phyloP scores from a whole-genome alignment of 2,113 vertebrate genomes.

The Cyrtonyx montezumae region DNA sequence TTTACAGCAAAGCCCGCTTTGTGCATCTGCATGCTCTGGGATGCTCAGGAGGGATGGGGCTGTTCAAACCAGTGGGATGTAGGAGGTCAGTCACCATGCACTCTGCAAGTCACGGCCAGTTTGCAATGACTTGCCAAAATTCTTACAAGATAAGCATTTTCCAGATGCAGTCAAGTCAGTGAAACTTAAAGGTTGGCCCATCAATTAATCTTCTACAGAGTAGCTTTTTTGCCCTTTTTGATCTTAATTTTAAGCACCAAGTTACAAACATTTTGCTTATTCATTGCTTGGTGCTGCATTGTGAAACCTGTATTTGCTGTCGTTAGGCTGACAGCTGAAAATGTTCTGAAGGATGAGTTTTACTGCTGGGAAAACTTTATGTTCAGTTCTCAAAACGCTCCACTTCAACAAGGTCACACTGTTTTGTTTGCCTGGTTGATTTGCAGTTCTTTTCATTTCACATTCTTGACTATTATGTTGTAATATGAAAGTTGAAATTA shows the following conservation, averaged over 20 bases:
- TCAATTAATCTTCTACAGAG: neutral
- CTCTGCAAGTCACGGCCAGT: conserved; percentile 14
- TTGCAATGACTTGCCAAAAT: conserved; percentile 25
- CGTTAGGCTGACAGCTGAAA: neutral
- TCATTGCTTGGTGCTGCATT: neutral
- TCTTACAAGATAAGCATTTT: neutral
- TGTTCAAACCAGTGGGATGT: accelerated
- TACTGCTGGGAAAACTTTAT: neutral
- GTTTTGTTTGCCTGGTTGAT: neutral
- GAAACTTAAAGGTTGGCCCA: neutral
- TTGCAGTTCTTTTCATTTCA: conserved; percentile 3
- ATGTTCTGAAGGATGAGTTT: neutral
- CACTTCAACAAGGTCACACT: neutral
- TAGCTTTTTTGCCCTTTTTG: neutral
- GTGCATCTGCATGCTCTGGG: accelerated
- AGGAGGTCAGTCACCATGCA: neutral
- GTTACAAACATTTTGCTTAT: neutral
- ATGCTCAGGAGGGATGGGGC: accelerated
- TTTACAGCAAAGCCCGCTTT: neutral
- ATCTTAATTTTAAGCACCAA: neutral
- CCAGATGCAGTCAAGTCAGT: neutral
- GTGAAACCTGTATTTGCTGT: neutral
- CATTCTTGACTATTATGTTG: neutral
- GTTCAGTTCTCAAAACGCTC: neutral
- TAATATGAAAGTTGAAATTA: neutral